Conservation (phyloP, 2,888 invertebrate genomes). For the Zygothrica quintamaculata region DNA sequence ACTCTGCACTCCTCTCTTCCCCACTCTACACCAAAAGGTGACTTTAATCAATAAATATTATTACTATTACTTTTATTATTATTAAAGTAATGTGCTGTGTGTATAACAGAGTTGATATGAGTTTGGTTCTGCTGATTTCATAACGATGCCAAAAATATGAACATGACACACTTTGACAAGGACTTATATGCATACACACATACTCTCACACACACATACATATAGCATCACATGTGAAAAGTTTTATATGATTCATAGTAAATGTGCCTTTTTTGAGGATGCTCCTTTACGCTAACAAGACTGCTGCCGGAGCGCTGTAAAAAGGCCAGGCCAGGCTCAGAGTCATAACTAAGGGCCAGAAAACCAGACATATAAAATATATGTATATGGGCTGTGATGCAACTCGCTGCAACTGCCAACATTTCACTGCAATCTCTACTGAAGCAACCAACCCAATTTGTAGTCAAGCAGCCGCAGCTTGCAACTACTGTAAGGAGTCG, state of each 20-base stretch:
- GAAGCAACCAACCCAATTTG: no score
- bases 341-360: slow-evolving; percentile 42
- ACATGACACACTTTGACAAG: slow-evolving; percentile 40
- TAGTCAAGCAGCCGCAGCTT: slow-evolving; percentile 2
- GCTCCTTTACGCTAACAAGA: slow-evolving; percentile 53
- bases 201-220: slow-evolving; percentile 33
- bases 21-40: slow-evolving; percentile 5
- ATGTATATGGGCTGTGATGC: slow-evolving; percentile 19
- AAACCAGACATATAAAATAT: slow-evolving; percentile 52
- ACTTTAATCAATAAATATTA: slow-evolving; percentile 68
- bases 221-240: slow-evolving; percentile 15
- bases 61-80: slow-evolving; percentile 61
- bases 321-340: slow-evolving; percentile 12
- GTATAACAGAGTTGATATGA: no score
- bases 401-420: slow-evolving; percentile 4
- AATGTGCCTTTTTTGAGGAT: slow-evolving; percentile 16
- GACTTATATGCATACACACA: slow-evolving; percentile 49
- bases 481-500: slow-evolving; percentile 18
- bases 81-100: no score
- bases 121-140: slow-evolving; percentile 30
- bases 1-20: no score
- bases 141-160: slow-evolving; percentile 66
- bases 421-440: neutral
- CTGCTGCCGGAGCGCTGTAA: no score
- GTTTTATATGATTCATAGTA: slow-evolving; percentile 13